Conservation (phyloP, 2,797 vertebrate genomes). For the Eulemur coronatus region DNA sequence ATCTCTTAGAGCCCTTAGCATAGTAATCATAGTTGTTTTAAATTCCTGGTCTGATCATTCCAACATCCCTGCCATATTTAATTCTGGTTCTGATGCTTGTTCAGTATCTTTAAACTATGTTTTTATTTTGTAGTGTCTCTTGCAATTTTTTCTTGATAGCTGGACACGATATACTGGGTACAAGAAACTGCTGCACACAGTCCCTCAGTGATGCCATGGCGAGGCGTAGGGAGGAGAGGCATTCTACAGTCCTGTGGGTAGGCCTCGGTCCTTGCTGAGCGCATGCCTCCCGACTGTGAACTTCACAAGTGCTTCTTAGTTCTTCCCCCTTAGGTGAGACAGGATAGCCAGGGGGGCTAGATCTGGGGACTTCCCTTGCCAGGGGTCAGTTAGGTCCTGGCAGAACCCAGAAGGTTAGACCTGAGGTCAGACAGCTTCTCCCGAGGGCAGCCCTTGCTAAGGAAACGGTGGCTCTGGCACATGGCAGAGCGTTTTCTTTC, state of each 20-base stretch:
- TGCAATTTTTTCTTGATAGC: background rate
- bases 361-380: background rate
- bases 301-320: background rate
- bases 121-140: background rate
- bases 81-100: background rate
- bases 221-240: background rate
- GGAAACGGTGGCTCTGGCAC: background rate
- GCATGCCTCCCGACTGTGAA: too few relatives aligned
- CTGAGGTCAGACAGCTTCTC: background rate
- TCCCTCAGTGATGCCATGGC: background rate
- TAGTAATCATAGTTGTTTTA: background rate
- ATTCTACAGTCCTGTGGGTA: background rate
- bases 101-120: background rate
- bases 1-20: background rate
- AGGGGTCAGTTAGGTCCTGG: background rate
- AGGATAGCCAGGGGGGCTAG: background rate
- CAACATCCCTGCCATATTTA: background rate
- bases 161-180: background rate
- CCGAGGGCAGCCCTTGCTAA: background rate
- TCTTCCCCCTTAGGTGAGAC: background rate
- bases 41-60: background rate
- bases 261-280: background rate
- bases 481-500: background rate
- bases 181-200: background rate
- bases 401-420: background rate